Conservation (phyloP, 1,140 invertebrate genomes). For the Diuraphis noxia region DNA sequence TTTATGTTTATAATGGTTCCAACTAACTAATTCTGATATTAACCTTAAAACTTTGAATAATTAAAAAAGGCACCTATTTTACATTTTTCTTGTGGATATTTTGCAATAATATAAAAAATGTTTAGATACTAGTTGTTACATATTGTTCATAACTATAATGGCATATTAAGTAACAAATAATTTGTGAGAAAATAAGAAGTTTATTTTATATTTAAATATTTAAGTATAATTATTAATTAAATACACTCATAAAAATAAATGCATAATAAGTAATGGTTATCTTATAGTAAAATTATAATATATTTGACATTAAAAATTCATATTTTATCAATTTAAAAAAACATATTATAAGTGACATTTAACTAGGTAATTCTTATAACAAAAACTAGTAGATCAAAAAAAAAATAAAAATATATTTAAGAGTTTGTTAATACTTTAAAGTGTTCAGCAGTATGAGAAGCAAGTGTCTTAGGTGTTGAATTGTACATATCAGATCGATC, state of each 20-base stretch:
- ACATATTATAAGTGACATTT: not conserved
- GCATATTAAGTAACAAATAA: not conserved
- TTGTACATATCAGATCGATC: slow-evolving; percentile 65
- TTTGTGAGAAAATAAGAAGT: not conserved
- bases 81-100: too few relatives aligned
- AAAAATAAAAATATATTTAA: not conserved
- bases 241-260: not conserved
- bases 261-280: not conserved
- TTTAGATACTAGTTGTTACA: too few relatives aligned
- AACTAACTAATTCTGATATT: too few relatives aligned
- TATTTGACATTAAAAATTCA: not conserved
- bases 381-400: not conserved
- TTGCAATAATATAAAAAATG: too few relatives aligned
- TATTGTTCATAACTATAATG: not conserved
- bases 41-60: too few relatives aligned
- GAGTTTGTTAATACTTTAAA: slow-evolving; percentile 8
- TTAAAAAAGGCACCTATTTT: too few relatives aligned
- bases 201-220: not conserved
- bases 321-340: not conserved
- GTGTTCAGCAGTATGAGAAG: not conserved
- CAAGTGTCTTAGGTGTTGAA: not conserved
- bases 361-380: not conserved
- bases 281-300: not conserved
- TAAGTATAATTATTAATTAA: not conserved
- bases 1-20: too few relatives aligned